A percentile compares a stretch with the other conserved stretches of the same genome.
These are phyloP conservation scores for Mesoclemmys tuberculata DNA, from an alignment of 2,113 vertebrate genomes.

Conservation along the genomic window DNA sequence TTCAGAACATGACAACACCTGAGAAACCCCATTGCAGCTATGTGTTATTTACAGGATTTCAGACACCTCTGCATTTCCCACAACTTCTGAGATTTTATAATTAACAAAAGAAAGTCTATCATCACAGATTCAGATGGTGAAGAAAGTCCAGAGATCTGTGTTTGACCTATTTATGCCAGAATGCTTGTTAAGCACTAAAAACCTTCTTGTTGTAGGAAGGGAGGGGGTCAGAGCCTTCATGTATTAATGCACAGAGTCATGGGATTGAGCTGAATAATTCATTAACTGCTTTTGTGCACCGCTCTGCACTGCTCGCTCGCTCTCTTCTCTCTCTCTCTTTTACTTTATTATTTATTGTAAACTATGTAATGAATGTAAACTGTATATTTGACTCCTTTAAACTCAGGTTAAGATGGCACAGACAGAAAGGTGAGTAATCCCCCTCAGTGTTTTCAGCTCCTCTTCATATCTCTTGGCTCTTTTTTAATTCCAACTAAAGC, in stretches of 20 bases:
- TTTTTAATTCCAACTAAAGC: neutral
- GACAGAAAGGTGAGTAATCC: neutral
- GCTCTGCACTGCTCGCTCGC: neutral
- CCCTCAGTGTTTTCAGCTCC: neutral
- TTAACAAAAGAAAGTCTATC: conserved; percentile 51
- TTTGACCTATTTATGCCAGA: conserved; percentile 66
- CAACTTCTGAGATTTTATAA: conserved; percentile 65
- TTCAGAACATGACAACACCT: conserved; percentile 69
- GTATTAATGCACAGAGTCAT: conserved; percentile 40
- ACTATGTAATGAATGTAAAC: conserved; percentile 22
- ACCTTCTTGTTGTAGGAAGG: conserved; percentile 12
- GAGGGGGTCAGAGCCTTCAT: conserved; percentile 33
- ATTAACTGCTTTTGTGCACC: conserved; percentile 47
- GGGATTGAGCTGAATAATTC: conserved; percentile 42
- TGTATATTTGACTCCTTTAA: neutral
- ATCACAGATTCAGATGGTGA: conserved; percentile 10
- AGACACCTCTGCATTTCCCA: conserved; percentile 11
- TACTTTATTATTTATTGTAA: neutral
- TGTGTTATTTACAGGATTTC: conserved; percentile 62
- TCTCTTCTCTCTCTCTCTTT: neutral
- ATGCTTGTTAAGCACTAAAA: conserved; percentile 53
- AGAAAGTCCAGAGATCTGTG: conserved; percentile 34
- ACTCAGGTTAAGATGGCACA: conserved; percentile 6
- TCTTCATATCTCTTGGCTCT: neutral
- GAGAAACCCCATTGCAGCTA: conserved; percentile 62